phyloP scores from a whole-genome alignment of 2,113 vertebrate species.

The Taurulus bubalis region DNA sequence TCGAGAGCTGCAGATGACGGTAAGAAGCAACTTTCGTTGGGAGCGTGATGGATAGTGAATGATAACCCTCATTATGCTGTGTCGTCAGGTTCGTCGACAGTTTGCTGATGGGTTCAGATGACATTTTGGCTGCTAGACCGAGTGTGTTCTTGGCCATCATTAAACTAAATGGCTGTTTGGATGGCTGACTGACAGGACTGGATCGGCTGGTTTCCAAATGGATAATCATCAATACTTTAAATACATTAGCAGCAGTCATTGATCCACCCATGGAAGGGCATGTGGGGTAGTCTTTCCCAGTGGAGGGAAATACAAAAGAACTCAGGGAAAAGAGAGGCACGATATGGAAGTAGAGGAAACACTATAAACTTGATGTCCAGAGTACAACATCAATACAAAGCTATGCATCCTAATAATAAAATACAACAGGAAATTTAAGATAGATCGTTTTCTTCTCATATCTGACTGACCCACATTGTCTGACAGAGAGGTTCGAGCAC shows the following conservation, averaged over 20 bases:
- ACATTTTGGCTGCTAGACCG: not conserved
- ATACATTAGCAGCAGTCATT: conserved; percentile 22
- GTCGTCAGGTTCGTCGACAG: not conserved
- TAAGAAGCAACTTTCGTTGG: not conserved
- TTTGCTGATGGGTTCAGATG: not conserved
- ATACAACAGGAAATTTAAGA: conserved; percentile 30
- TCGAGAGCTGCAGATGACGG: not conserved
- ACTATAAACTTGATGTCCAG: not conserved
- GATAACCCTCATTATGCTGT: not conserved
- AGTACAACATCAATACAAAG: not conserved
- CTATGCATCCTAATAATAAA: conserved; percentile 11
- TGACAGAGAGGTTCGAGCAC: conserved; percentile 23
- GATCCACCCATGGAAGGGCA: conserved; percentile 1
- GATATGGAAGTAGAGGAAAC: not conserved
- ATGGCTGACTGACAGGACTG: conserved; percentile 18
- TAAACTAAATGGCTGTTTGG: conserved; percentile 6
- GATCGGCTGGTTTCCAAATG: conserved; percentile 9
- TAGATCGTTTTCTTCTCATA: conserved; percentile 1
- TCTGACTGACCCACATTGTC: conserved; percentile 43
- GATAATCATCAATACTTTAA: conserved; percentile 28
- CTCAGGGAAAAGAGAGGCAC: not conserved
- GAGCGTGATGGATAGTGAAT: not conserved
- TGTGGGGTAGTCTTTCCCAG: not conserved
- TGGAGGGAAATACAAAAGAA: not conserved
- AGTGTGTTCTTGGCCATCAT: not conserved